Percentiles rank a stretch among this genome's conserved stretches.
Evolutionary conservation across 2,797 vertebrate genomes (phyloP).

Genomic region (Tarsius wallacei): DNA sequence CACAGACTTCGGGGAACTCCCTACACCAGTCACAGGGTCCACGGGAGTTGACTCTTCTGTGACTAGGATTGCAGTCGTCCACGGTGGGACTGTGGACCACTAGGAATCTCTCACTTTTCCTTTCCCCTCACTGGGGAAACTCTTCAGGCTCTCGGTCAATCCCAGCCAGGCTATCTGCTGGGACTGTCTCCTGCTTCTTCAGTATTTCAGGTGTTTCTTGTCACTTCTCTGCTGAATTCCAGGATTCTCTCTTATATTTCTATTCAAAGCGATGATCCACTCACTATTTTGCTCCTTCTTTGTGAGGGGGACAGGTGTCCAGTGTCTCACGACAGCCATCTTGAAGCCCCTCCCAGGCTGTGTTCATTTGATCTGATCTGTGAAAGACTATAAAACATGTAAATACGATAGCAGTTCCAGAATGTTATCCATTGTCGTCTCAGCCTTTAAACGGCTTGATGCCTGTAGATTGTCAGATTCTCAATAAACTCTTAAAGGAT

Average conservation of each 20-base stretch:
- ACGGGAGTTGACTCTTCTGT: background rate
- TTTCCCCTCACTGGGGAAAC: background rate
- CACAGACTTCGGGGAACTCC: background rate
- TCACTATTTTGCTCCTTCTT: background rate
- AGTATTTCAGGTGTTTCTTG: background rate
- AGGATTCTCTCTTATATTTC: background rate
- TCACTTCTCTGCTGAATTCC: background rate
- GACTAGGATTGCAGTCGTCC: background rate
- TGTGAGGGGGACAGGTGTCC: background rate
- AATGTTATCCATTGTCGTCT: slow-evolving; percentile 13
- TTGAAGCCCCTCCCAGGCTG: background rate
- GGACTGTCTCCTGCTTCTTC: background rate
- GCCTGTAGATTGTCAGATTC: background rate
- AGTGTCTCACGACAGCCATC: background rate
- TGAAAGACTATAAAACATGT: slow-evolving; percentile 51
- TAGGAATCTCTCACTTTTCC: background rate
- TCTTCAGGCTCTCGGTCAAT: background rate
- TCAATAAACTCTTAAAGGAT: slow-evolving; percentile 44
- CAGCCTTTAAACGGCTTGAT: slow-evolving; percentile 39
- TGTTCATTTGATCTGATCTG: slow-evolving; percentile 38
- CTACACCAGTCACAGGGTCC: background rate
- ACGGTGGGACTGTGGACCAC: background rate
- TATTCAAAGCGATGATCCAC: background rate
- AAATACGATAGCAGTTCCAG: slow-evolving; percentile 27
- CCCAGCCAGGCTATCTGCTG: background rate